Conservation (phyloP, 2,797 vertebrate genomes). For the Sebastes variabilis region DNA sequence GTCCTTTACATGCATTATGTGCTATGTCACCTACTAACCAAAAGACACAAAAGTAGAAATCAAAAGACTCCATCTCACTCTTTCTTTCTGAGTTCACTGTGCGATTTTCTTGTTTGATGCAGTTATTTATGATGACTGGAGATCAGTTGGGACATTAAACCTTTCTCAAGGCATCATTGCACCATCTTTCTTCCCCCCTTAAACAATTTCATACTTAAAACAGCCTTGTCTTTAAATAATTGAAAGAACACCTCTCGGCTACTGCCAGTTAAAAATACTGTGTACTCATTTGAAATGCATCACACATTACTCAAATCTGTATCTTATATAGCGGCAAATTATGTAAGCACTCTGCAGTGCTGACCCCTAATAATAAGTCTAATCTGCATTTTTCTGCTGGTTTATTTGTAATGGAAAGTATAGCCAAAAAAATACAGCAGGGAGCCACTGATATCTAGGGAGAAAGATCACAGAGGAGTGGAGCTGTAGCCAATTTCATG, state of each 20-base stretch:
- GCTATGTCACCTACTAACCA: not conserved
- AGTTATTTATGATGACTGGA: not conserved
- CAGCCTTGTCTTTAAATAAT: slow-evolving; percentile 25
- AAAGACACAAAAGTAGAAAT: not conserved
- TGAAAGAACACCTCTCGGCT: slow-evolving; percentile 13
- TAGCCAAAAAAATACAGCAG: slow-evolving; percentile 29
- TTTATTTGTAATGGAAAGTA: slow-evolving; percentile 61
- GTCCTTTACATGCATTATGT: not conserved
- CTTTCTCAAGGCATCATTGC: not conserved
- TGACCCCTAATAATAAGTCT: slow-evolving; percentile 51
- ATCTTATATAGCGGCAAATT: slow-evolving; percentile 18
- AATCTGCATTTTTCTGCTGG: slow-evolving; percentile 59
- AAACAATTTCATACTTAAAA: slow-evolving; percentile 30
- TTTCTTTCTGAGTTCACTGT: not conserved
- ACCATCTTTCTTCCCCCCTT: slow-evolving; percentile 6
- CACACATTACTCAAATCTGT: not conserved
- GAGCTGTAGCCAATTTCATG: slow-evolving; percentile 78
- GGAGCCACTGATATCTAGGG: slow-evolving; percentile 39
- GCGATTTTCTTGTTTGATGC: not conserved
- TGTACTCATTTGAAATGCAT: slow-evolving; percentile 37
- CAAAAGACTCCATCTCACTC: not conserved
- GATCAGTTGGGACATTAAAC: slow-evolving; percentile 4
- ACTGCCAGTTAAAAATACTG: slow-evolving; percentile 13
- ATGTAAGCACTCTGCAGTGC: slow-evolving; percentile 25
- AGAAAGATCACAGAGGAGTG: slow-evolving; percentile 60